A percentile compares a stretch with the other conserved stretches of the same genome.
Conservation (phyloP, 2,113 vertebrate species). For the Aegotheles bennettii region DNA sequence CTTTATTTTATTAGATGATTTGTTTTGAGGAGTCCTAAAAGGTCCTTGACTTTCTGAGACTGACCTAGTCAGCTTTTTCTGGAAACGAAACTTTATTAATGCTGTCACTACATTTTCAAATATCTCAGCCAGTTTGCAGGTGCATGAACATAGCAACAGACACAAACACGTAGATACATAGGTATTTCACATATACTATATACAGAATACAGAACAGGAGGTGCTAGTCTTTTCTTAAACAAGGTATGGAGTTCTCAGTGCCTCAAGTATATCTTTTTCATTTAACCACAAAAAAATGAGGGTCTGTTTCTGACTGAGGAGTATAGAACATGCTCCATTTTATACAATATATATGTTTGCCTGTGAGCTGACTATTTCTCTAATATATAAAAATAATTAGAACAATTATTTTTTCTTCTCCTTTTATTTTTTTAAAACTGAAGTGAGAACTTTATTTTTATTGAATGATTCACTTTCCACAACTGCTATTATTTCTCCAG, state of each 20-base stretch:
- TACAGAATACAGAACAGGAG: conserved; percentile 15
- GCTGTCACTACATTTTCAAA: neutral
- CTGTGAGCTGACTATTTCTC: neutral
- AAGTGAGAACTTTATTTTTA: neutral
- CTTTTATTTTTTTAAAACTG: neutral
- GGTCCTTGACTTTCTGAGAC: neutral
- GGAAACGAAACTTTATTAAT: neutral
- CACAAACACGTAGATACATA: neutral
- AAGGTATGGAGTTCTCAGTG: neutral
- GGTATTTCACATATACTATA: neutral
- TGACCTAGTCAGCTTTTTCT: neutral
- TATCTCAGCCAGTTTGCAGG: conserved; percentile 16
- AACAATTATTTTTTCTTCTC: neutral
- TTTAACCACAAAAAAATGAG: neutral
- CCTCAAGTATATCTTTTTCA: neutral
- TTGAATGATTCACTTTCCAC: conserved; percentile 26
- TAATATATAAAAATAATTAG: neutral
- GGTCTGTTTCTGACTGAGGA: neutral
- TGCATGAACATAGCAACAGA: conserved; percentile 8
- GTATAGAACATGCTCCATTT: neutral
- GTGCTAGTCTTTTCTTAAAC: conserved; percentile 24
- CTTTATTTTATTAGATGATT: neutral
- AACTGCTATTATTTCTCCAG: neutral
- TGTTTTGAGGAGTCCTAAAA: neutral
- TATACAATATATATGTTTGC: neutral